These are phyloP conservation scores for Calliopsis andreniformis DNA, from an alignment of 1,140 invertebrate species.

Conservation along the genomic window DNA sequence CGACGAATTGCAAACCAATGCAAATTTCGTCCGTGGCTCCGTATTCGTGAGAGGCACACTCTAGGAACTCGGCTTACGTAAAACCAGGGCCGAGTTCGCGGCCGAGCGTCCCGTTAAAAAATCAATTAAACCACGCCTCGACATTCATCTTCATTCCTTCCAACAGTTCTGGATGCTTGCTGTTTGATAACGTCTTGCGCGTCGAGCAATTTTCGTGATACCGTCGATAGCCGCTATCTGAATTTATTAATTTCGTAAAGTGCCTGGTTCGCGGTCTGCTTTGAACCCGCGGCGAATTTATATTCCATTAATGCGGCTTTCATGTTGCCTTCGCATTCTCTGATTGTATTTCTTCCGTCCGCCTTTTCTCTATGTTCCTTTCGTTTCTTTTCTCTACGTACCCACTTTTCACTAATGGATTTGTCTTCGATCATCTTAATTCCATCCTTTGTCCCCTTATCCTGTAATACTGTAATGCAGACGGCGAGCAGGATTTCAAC, in stretches of 20 bases:
- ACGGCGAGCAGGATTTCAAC: too few species aligned
- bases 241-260: conserved; percentile 38
- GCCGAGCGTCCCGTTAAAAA: conserved; percentile 7
- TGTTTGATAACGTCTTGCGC: background rate
- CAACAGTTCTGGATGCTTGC: too few species aligned
- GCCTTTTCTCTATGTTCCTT: conserved; percentile 1
- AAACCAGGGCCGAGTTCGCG: background rate
- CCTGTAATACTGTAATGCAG: too few species aligned
- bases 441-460: too few species aligned
- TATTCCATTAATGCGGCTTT: conserved; percentile 11
- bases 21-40: conserved; percentile 41
- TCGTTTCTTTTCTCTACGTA: background rate
- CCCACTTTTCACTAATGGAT: too few species aligned
- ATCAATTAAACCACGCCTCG: conserved; percentile 37
- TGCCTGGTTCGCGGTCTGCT: conserved; percentile 2
- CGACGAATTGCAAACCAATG: conserved; percentile 56
- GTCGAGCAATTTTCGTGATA: conserved; percentile 11
- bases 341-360: background rate
- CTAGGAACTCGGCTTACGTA: background rate
- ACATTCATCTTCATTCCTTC: conserved; percentile 11
- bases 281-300: conserved; percentile 3
- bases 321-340: background rate
- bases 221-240: background rate
- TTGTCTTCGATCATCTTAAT: too few species aligned
- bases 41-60: conserved; percentile 20